Base-by-base conservation (phyloP, 1,140 invertebrate genomes). In the Triops cancriformis region DNA sequence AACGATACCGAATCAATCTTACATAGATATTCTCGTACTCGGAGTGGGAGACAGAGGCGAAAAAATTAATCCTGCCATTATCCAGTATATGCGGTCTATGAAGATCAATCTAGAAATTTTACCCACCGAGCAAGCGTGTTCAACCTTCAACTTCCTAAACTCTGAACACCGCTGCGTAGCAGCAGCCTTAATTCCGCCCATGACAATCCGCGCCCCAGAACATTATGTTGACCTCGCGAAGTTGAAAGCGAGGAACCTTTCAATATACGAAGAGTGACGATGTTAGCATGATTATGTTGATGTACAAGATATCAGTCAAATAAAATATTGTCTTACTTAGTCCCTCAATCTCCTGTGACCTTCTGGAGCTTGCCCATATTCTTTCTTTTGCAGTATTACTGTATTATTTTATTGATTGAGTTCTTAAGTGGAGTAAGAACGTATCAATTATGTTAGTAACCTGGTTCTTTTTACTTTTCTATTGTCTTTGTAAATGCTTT, bases 101-200 rank as follows among this genome's bases (percentile, higher is more conserved):
- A 87, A 86, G 79, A 89, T 94, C 23, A 88, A 85, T 79, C 81
- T 90, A 6, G 94, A 96, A 86, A 86, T 95, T 79, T 81, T 94
- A 26, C 87, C 91, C 4, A 91, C 92, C 31, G 88, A 92, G 76
- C 88, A 91, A 80, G 94, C 94, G 0, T 90, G 91, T 81, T 83
- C 91, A 9, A 92, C 91, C 1, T 96, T 93, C 82, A 96, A 96
- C 84, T 96, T 93, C 82, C 82, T 96, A 4, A 92, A 90, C 82
- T 85, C 88, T 1, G 94, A 96, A 82, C 85, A 87, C 11, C 86
- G 93, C 80, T 90, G 89, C 83, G 90, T 93, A 27, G 93, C 89
- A 5, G 94, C 87, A 41, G 93, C 90, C 11, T 82, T 96, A 0
- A 89, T 95, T 79, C 94, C 94, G 6, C 93, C 93, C 1, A 79